Evolutionary conservation across 92 coral and sea anemone species (phyloP).

Genomic region (Paramuricea clavata): DNA sequence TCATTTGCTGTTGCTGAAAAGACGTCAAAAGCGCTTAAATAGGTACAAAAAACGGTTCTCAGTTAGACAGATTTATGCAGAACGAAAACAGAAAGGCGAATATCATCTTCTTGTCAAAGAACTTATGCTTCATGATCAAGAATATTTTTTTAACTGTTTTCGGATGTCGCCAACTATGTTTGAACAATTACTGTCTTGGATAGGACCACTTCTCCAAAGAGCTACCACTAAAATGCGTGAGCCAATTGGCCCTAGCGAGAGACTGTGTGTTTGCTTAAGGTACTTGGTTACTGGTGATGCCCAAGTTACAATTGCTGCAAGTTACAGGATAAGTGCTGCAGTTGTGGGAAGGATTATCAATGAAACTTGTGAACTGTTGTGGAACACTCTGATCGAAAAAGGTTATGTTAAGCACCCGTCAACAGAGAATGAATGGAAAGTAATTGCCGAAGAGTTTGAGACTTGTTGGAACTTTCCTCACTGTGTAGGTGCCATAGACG

Average conservation of each 20-base stretch:
- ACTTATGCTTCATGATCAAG: slow-evolving; percentile 25
- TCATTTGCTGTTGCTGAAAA: slow-evolving; percentile 13
- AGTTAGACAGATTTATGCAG: background rate
- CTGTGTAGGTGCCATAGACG: background rate
- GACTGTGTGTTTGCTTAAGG: slow-evolving; percentile 38
- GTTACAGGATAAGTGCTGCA: slow-evolving; percentile 46
- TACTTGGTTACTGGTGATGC: slow-evolving; percentile 49
- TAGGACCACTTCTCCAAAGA: slow-evolving; percentile 25
- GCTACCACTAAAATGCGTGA: slow-evolving; percentile 31
- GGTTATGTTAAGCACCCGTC: background rate
- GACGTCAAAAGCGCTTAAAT: slow-evolving; percentile 24
- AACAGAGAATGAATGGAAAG: background rate
- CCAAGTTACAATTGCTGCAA: slow-evolving; percentile 46
- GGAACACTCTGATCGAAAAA: background rate
- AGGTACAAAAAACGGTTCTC: slow-evolving; percentile 30
- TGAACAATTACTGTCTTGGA: slow-evolving; percentile 24
- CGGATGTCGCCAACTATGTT: slow-evolving; percentile 23
- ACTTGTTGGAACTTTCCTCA: background rate
- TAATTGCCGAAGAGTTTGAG: background rate
- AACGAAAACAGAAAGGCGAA: slow-evolving; percentile 27
- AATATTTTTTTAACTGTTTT: slow-evolving; percentile 33
- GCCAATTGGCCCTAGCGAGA: slow-evolving; percentile 32
- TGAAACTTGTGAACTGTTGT: slow-evolving; percentile 30
- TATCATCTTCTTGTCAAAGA: slow-evolving; percentile 43
- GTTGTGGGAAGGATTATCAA: slow-evolving; percentile 38